phyloP scores from a whole-genome alignment of 2,797 vertebrate genomes.

The Brachyrhaphis roseni region DNA sequence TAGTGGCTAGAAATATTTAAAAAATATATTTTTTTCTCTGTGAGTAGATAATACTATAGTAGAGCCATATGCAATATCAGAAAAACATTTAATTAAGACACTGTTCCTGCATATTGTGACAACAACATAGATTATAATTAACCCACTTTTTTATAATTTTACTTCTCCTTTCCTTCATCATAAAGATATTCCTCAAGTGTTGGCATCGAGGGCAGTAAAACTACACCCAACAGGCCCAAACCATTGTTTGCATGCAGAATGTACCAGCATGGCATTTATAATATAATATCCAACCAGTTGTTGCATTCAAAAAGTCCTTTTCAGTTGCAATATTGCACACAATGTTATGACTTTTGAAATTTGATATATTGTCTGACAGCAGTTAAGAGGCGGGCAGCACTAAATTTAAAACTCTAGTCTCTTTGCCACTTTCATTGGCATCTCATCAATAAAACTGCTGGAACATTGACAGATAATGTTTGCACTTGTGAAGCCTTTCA shows the following conservation, averaged over 20 bases:
- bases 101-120: neutral
- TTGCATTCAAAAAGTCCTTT: neutral
- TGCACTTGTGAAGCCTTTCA: neutral
- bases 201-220: neutral
- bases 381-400: neutral
- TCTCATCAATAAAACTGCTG: neutral
- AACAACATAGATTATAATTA: neutral
- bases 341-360: neutral
- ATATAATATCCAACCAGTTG: neutral
- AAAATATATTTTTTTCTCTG: neutral
- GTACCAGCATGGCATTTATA: neutral
- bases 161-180: neutral
- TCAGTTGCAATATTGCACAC: neutral
- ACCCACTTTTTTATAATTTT: neutral
- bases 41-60: neutral
- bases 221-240: neutral
- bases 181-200: neutral
- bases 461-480: neutral
- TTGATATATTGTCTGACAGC: neutral
- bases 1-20: neutral
- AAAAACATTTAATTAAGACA: neutral
- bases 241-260: neutral
- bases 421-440: neutral
- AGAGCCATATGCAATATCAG: neutral
- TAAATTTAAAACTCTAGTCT: neutral